These are phyloP conservation scores for Myiozetetes cayanensis DNA, from an alignment of 2,113 vertebrate genomes.

Conservation along the genomic window DNA sequence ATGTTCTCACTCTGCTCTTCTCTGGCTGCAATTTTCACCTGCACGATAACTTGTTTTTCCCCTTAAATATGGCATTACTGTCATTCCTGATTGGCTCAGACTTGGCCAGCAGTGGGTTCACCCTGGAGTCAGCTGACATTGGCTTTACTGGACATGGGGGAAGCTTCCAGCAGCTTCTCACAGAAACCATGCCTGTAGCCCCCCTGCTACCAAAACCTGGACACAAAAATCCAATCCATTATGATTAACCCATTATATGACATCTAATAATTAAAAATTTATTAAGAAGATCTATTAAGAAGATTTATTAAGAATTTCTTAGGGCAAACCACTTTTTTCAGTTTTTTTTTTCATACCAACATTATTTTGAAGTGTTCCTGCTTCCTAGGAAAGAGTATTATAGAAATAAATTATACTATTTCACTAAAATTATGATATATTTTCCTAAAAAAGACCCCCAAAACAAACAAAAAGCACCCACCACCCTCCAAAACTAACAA, in stretches of 20 bases:
- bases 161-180: neutral
- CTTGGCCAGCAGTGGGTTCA: neutral
- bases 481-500: too few species aligned
- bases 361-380: neutral
- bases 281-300: neutral
- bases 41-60: neutral
- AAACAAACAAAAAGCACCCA: too few species aligned
- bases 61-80: neutral
- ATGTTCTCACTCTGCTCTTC: too few species aligned
- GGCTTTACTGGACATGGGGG: neutral
- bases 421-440: neutral
- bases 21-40: neutral
- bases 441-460: neutral
- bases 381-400: neutral
- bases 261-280: neutral
- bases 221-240: neutral
- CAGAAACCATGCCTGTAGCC: neutral
- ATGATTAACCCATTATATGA: neutral
- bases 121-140: neutral
- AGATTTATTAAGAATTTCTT: neutral
- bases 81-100: neutral
- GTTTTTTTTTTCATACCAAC: neutral
- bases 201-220: neutral
- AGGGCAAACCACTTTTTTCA: neutral
- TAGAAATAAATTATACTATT: neutral